Percentiles rank a stretch among this genome's conserved stretches.
phyloP scores from a whole-genome alignment of 2,113 vertebrate genomes.

The Cacatua alba region DNA sequence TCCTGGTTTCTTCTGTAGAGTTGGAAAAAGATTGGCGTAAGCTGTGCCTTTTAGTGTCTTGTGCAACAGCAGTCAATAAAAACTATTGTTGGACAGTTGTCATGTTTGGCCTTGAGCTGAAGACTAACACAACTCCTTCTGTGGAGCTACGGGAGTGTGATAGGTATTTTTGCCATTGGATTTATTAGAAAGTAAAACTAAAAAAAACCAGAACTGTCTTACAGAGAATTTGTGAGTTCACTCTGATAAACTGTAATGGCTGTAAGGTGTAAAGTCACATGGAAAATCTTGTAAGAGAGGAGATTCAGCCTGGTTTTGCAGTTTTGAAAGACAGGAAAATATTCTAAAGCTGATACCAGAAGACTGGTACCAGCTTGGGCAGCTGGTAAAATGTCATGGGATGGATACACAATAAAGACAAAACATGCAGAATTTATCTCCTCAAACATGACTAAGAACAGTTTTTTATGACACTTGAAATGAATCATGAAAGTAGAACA shows the following conservation, averaged over 20 bases:
- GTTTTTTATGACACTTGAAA: neutral
- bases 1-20: neutral
- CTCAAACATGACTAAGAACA: neutral
- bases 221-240: neutral
- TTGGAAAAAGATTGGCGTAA: neutral
- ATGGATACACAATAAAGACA: neutral
- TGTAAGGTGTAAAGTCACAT: neutral
- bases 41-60: neutral
- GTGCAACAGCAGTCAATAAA: neutral
- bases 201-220: neutral
- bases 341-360: neutral
- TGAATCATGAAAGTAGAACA: neutral
- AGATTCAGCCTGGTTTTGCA: neutral
- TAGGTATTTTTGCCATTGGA: neutral
- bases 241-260: neutral
- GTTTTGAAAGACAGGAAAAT: neutral
- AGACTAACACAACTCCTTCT: neutral
- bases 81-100: neutral
- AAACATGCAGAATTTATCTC: neutral
- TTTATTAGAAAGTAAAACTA: neutral
- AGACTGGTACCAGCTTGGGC: neutral
- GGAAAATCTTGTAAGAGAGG: neutral
- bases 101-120: neutral
- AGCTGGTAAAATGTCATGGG: neutral
- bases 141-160: neutral